phyloP scores from a whole-genome alignment of 2,113 vertebrate genomes.

The Nothocercus nigrocapillus region DNA sequence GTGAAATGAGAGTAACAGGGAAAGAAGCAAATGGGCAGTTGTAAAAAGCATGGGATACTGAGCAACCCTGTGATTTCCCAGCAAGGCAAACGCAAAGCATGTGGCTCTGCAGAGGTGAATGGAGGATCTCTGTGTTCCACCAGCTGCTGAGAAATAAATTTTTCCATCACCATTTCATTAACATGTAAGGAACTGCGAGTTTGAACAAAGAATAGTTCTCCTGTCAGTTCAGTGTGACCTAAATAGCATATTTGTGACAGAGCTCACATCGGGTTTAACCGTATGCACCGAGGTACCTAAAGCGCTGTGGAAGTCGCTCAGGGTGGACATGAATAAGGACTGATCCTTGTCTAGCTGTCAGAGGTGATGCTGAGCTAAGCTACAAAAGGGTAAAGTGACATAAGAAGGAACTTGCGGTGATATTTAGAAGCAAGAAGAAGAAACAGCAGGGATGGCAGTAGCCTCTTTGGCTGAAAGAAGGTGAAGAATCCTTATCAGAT shows the following conservation, averaged over 20 bases:
- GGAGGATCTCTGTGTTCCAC: neutral
- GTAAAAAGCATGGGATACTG: neutral
- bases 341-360: rapidly evolving
- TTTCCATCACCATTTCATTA: neutral
- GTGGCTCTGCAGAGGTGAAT: neutral
- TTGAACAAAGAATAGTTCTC: neutral
- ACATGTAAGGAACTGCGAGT: rapidly evolving
- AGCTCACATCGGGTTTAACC: neutral
- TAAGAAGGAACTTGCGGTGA: neutral
- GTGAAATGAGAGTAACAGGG: neutral
- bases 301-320: neutral
- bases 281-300: rapidly evolving
- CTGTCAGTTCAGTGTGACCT: neutral
- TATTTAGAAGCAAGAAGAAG: neutral
- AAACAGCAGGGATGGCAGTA: neutral
- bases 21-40: neutral
- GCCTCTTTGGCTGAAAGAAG: neutral
- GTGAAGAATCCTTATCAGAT: neutral
- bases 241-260: neutral
- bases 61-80: neutral
- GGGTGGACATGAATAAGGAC: neutral
- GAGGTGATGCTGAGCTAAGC: neutral
- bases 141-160: neutral
- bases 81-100: neutral
- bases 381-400: neutral